phyloP scores from a whole-genome alignment of 2,113 vertebrate species.

The Pithys albifrons region DNA sequence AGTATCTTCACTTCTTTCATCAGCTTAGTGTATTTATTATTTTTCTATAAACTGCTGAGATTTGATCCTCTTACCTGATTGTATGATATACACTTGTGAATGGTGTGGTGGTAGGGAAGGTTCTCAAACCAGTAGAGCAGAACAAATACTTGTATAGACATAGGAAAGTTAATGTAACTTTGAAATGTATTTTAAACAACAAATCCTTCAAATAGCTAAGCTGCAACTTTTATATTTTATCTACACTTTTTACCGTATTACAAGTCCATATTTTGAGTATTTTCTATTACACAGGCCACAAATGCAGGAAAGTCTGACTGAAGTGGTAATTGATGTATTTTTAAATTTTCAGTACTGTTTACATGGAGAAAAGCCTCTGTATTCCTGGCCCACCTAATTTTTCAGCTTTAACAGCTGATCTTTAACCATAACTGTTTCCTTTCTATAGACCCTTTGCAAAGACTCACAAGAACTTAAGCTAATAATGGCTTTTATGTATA shows the following conservation, averaged over 20 bases:
- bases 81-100: accelerated
- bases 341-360: neutral
- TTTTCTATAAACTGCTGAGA: neutral
- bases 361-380: neutral
- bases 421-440: neutral
- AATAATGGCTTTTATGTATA: neutral
- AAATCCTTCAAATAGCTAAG: neutral
- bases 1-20: neutral
- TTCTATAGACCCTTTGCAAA: neutral
- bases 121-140: neutral
- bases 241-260: neutral
- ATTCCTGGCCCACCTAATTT: neutral
- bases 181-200: neutral
- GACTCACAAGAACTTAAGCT: neutral
- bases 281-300: neutral
- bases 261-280: neutral
- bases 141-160: neutral
- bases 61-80: neutral
- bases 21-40: neutral
- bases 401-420: neutral
- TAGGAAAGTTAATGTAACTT: neutral
- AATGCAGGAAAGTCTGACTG: neutral
- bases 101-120: neutral
- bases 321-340: neutral
- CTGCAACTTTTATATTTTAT: neutral